phyloP scores from a whole-genome alignment of 2,113 vertebrate species.

The Artemisiospiza belli region DNA sequence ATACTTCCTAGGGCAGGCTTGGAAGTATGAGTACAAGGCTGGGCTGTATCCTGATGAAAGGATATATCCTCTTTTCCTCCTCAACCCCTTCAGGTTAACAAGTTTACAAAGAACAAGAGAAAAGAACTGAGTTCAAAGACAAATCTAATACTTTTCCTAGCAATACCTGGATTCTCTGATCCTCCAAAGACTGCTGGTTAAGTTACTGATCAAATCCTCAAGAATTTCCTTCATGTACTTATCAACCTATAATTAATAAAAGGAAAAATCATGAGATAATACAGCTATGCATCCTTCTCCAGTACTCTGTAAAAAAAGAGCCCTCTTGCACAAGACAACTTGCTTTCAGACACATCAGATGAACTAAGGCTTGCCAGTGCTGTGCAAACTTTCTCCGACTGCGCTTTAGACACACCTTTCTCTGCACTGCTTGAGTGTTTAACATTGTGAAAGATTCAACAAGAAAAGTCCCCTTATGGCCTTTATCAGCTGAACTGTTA shows the following conservation, averaged over 20 bases:
- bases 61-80: not conserved
- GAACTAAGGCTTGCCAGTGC: not conserved
- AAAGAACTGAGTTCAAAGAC: not conserved
- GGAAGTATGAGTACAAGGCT: not conserved
- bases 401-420: not conserved
- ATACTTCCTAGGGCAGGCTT: not conserved
- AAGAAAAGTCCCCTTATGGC: not conserved
- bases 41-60: not conserved
- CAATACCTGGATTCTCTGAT: slow-evolving; percentile 94
- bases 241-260: slow-evolving; percentile 83
- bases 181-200: slow-evolving; percentile 94
- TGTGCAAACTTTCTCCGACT: not conserved
- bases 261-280: not conserved
- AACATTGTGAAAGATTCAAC: fast-evolving
- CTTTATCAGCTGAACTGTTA: not conserved
- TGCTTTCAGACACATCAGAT: not conserved
- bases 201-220: slow-evolving; percentile 91
- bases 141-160: not conserved
- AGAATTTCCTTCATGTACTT: slow-evolving; percentile 97
- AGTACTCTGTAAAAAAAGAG: not conserved
- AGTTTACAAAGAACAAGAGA: not conserved
- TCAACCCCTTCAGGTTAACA: not conserved
- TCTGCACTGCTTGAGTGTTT: not conserved
- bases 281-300: not conserved
- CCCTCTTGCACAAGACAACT: not conserved